These are phyloP conservation scores for Lineus longissimus DNA, from an alignment of 1,140 invertebrate species.

Conservation along the genomic window DNA sequence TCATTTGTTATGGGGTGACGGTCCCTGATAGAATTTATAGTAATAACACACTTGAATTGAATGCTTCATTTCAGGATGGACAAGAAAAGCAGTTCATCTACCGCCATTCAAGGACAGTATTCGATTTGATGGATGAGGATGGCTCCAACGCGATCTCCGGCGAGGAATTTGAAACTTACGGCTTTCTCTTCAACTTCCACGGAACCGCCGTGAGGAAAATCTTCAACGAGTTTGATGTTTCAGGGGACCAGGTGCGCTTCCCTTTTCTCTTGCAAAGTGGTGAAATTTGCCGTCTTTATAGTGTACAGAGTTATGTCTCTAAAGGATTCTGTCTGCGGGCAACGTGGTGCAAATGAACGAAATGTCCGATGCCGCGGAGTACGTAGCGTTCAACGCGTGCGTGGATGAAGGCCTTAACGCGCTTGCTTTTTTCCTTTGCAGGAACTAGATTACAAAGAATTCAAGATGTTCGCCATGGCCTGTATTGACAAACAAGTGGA, in stretches of 20 bases:
- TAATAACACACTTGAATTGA: too few relatives aligned
- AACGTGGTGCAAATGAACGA: too few relatives aligned
- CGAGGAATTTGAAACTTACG: constrained; percentile 38
- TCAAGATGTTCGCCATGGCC: constrained; percentile 39
- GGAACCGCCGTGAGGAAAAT: constrained; percentile 30
- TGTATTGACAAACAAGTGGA: constrained; percentile 36
- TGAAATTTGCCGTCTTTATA: background rate
- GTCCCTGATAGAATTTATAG: too few relatives aligned
- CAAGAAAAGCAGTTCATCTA: constrained; percentile 47
- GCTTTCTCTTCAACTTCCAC: constrained; percentile 44
- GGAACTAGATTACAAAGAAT: constrained; percentile 41
- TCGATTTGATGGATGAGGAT: constrained; percentile 42
- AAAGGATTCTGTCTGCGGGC: constrained; percentile 1
- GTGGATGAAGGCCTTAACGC: too few relatives aligned
- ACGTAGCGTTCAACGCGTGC: too few relatives aligned
- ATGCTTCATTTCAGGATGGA: constrained; percentile 29
- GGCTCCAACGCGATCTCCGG: constrained; percentile 34
- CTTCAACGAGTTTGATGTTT: constrained; percentile 45
- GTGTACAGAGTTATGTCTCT: background rate
- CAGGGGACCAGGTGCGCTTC: constrained; percentile 33
- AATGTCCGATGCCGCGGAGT: too few relatives aligned
- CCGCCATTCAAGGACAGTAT: constrained; percentile 41
- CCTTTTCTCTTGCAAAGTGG: background rate
- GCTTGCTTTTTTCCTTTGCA: background rate
- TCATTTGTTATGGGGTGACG: too few relatives aligned